Base-by-base conservation (phyloP, 2,797 vertebrate genomes). In the Tangara arthus region DNA sequence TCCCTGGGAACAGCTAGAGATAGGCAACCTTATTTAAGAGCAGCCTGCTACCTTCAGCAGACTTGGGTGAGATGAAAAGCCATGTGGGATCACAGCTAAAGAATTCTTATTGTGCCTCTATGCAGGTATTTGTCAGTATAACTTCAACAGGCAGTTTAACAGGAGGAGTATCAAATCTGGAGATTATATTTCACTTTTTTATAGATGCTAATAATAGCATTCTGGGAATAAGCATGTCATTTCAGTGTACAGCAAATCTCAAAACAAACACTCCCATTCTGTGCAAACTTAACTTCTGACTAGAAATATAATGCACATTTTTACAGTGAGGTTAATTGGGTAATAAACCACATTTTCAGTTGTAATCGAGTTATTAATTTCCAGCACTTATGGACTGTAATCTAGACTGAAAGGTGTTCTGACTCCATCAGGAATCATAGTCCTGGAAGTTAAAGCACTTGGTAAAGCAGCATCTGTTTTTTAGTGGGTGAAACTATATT, bases 391-490 rank as follows among this genome's bases (percentile, higher is more conserved):
- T 63, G 68, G 70, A 75, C 59, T 68, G 76, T 52, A 76, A 78
- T 87, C 32, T 72, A 91, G 76, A 91, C 28, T 52, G 47, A 88
- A 94, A 91, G 32, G 19, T 81, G 28, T 19, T 26, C 53, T 83
- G 49, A 72, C 39, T 81, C 30, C 19, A 50, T 52, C 55, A 83
- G 39, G 59, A 83, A 18, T 64, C 20, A 10, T 12, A 63, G 23
- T 47, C 34, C 53, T 49, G 39, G 42, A 11, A 63, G 37, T 10
- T 16, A 68, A 86, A 86, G 39, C 27, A 37, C 47, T 57, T 77
- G 39, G 42, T 59, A 75, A 95, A 87, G 73, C 32, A 73, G 23
- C 8, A 61, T 82, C 82, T 90, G 13, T 75, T 86, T 81, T 76
- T 50, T 32, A 16, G 7, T 34, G 81, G 47, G 13, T 69, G 37